Evolutionary conservation across 2,797 vertebrate species (phyloP).

Genomic region (Danio aesculapii): DNA sequence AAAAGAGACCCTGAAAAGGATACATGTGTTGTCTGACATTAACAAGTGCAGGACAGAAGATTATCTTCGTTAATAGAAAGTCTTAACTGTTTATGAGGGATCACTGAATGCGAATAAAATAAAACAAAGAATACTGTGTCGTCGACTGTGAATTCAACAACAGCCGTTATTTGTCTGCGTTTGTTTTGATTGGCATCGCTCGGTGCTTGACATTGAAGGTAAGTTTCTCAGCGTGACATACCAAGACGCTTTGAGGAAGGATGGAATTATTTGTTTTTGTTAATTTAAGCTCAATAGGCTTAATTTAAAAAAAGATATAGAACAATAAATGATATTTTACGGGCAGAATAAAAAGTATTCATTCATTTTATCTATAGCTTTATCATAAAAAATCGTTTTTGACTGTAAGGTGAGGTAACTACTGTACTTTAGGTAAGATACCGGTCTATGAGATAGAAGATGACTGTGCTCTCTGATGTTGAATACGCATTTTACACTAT

Average conservation of each 20-base stretch:
- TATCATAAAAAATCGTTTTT: not conserved
- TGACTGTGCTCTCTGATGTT: too few species aligned
- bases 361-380: not conserved
- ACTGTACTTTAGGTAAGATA: too few species aligned
- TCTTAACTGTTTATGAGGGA: not conserved
- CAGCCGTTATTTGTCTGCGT: not conserved
- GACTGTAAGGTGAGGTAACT: too few species aligned
- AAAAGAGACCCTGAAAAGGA: constrained; percentile 64
- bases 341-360: not conserved
- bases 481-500: too few species aligned
- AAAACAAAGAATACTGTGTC: not conserved
- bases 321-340: not conserved
- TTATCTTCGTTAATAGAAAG: not conserved
- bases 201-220: constrained; percentile 8
- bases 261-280: not conserved
- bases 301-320: not conserved
- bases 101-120: constrained; percentile 7
- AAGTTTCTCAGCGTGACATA: constrained; percentile 33
- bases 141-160: not conserved
- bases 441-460: too few species aligned
- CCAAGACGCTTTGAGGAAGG: not conserved
- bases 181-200: not conserved
- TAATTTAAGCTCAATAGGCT: not conserved
- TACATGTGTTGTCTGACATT: constrained; percentile 41
- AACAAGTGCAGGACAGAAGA: constrained; percentile 57